Evolutionary conservation across 2,888 invertebrate species (phyloP), one percentile per base, ranked within the genome.

Genomic region (Euplexia lucipara): DNA sequence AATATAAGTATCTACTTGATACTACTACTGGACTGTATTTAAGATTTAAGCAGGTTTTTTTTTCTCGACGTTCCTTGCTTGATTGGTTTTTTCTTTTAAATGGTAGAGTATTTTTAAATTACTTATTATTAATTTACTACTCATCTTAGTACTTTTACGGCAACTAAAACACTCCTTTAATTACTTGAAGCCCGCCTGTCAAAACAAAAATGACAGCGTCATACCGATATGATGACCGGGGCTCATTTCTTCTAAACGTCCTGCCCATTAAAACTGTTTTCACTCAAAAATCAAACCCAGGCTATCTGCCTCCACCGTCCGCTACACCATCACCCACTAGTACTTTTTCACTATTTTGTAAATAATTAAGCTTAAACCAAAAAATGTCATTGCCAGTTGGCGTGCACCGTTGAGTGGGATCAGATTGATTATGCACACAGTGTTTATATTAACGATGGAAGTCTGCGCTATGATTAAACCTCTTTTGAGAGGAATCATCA

Each of bases 301-400:
- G 63, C 67, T 32, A 3, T 26, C 4, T n/a, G 22, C 16, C 1
- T 1, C 3, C 10, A 26, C 12, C 8, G n/a, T 37, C 78, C 76
- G 37, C 75, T 63, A 39, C 34, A 41, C 82, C 65, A 39, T 35
- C 18, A 51, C 18, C 30, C 14, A n/a, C 12, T 37, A 20, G 35
- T 72, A 88, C 86, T 90, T 92, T 92, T 92, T 91, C 90, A 86
- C 85, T 86, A 89, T 92, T 92, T 92, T 91, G 90, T 91, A 88
- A 90, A 92, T 93, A 92, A 94, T 95, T 91, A 95, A 94, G 92
- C 91, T 90, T 86, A 88, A 93, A 94, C 94, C 94, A 90, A 91
- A 92, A 92, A 89, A 89, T 85, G 94, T 92, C 95, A 93, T 83
- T 87, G 76, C 83, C 95, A 95, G 82, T 88, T 90, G 89, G 88